Evolutionary conservation across 2,888 invertebrate genomes (phyloP), one percentile per base, ranked within the genome.

Genomic region (Allolobophora icterica): DNA sequence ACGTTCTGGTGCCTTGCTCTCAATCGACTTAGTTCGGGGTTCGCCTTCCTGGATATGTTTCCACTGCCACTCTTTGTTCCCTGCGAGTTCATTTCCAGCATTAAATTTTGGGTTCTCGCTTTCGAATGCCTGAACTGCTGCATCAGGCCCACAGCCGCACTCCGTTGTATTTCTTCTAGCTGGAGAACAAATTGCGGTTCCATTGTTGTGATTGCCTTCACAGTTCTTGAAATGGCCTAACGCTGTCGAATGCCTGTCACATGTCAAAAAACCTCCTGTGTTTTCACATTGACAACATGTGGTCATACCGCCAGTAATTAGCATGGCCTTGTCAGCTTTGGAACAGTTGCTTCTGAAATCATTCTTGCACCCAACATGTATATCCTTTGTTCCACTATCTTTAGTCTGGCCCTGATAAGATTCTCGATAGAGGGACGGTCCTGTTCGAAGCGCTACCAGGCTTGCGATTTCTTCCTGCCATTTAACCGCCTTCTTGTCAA

Each of bases 401-500:
- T 71, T 71, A 0, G 35, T 34, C 15, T 38, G 38, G 35, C 38
- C 87, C 13, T 35, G 87, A 24, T 35, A 87, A 34, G 87, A 35
- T 34, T 87, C 87, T 34, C 87, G 87, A 38, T 87, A 87, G 21
- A 87, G 87, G 8, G 87, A 87, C 8, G 87, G 34, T 87, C 38
- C 38, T 21, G n/a, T 34, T 34, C 38, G 87, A 38, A 87, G 87
- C 17, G 21, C 13, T 13, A 19, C 24, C 87, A 87, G 5, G 34
- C 38, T 35, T 38, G 87, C 35, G 35, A 35, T 34, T 87, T 87
- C 87, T 4, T 87, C 35, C 4, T 38, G 34, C 87, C 87, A 87
- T 38, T 87, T 34, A 5, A 17, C 35, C 19, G 34, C 35, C 87
- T 11, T 87, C 35, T 87, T 35, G 35, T 33, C 35, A 24, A 34